Conservation (phyloP, 2,113 vertebrate genomes). For the Fulica atra region DNA sequence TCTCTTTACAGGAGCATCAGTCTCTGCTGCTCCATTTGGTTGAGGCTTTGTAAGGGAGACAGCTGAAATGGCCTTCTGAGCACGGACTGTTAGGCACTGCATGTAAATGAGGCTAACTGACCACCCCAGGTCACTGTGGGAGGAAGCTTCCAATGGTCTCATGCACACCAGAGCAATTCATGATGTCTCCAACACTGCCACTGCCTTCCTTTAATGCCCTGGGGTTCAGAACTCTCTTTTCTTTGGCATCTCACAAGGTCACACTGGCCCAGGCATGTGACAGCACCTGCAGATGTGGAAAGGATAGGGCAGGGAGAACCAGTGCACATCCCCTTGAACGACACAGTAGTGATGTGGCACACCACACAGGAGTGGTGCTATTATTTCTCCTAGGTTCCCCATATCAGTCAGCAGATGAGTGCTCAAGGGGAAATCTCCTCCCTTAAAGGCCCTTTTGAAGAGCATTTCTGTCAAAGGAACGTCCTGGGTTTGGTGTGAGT, state of each 20-base stretch:
- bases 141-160: neutral
- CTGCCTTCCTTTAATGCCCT: neutral
- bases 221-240: neutral
- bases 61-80: neutral
- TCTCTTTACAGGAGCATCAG: neutral
- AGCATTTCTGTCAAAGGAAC: rapidly evolving
- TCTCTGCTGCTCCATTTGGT: neutral
- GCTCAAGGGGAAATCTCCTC: neutral
- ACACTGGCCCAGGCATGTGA: rapidly evolving
- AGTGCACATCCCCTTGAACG: neutral
- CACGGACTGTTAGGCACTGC: neutral
- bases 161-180: neutral
- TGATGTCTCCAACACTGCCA: neutral
- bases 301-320: neutral
- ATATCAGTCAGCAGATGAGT: neutral
- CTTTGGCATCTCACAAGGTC: neutral
- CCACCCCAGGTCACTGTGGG: neutral
- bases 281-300: neutral
- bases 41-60: neutral
- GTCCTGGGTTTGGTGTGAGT: neutral
- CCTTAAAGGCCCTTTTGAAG: neutral
- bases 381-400: neutral
- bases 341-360: neutral
- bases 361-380: rapidly evolving
- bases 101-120: neutral